phyloP scores from a whole-genome alignment of 2,888 invertebrate species.

The Acleris sparsana region DNA sequence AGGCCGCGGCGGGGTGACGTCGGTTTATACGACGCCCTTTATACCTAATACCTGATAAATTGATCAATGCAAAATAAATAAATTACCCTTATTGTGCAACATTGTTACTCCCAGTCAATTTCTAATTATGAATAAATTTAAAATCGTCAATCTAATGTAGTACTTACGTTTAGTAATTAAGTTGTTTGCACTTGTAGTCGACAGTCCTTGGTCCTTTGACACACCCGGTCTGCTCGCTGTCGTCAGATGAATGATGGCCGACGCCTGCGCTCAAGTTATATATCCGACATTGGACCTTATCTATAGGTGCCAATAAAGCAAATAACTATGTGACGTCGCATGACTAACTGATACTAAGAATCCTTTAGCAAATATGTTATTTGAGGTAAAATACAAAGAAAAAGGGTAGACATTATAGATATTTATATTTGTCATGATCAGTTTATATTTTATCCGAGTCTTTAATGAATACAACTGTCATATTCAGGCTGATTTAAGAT shows the following conservation, averaged over 20 bases:
- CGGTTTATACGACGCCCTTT: no score
- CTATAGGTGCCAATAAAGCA: neutral
- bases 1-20: no score
- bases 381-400: slow-evolving; percentile 2
- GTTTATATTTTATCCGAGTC: neutral
- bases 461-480: neutral
- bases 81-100: no score
- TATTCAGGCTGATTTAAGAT: no score
- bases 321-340: neutral
- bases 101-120: no score
- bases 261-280: slow-evolving; percentile 13
- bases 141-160: neutral
- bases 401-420: neutral
- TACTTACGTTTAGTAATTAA: slow-evolving; percentile 16
- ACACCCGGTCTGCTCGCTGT: slow-evolving; percentile 5
- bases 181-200: neutral
- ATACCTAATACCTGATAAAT: no score
- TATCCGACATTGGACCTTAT: slow-evolving; percentile 15
- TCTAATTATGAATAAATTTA: no score
- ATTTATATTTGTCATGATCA: neutral
- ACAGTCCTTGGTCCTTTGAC: slow-evolving; percentile 3
- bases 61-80: no score
- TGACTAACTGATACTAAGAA: slow-evolving; percentile 18
- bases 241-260: slow-evolving; percentile 12
- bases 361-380: slow-evolving; percentile 10